Evolutionary conservation across 2,113 vertebrate species (phyloP).

Genomic region (Heterotis niloticus): DNA sequence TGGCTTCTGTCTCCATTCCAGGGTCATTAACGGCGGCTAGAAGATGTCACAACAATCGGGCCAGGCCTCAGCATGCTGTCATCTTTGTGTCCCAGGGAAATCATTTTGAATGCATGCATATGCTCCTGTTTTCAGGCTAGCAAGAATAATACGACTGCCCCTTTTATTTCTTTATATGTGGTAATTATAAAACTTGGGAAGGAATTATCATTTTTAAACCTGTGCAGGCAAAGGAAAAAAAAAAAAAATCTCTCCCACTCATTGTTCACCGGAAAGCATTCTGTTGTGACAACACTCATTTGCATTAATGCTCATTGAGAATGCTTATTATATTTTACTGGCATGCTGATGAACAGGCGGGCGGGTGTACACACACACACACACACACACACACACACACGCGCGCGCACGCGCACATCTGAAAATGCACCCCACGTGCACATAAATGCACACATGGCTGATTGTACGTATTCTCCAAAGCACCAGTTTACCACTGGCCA

Average conservation of each 20-base stretch:
- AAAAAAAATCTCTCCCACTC: neutral
- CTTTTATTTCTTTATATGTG: neutral
- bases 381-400: neutral
- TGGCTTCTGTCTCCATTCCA: neutral
- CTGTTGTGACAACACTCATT: slow-evolving; percentile 45
- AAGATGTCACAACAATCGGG: slow-evolving; percentile 8
- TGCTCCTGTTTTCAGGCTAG: slow-evolving; percentile 6
- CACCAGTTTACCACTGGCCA: neutral
- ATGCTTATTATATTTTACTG: slow-evolving; percentile 33
- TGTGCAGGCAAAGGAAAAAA: neutral
- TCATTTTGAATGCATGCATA: neutral
- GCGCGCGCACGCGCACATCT: neutral
- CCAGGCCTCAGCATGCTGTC: neutral
- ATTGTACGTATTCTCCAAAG: neutral
- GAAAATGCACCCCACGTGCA: neutral
- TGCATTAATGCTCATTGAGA: slow-evolving; percentile 42
- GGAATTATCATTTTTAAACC: slow-evolving; percentile 38
- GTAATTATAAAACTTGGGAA: slow-evolving; percentile 34
- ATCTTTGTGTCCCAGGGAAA: neutral
- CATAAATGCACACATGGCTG: neutral
- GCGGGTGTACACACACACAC: neutral
- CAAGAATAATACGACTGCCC: neutral
- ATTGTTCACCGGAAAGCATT: slow-evolving; percentile 38
- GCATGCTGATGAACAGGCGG: slow-evolving; percentile 27
- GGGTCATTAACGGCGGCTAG: neutral